Percentiles rank a stretch among this genome's conserved stretches.
Conservation (phyloP, 1,140 invertebrate genomes). For the Helicoverpa armigera region DNA sequence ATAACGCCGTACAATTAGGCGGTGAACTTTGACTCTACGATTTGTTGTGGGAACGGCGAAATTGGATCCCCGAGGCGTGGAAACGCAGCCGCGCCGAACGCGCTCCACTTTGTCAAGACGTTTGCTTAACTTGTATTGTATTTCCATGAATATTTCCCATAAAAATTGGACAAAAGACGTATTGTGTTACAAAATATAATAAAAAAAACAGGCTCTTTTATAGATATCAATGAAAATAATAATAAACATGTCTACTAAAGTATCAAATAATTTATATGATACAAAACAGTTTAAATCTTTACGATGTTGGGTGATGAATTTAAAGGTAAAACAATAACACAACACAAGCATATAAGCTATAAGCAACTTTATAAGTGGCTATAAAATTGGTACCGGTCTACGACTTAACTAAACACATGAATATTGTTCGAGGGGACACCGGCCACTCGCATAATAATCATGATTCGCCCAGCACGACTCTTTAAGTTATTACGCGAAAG, state of each 20-base stretch:
- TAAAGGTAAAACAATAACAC: constrained; percentile 51
- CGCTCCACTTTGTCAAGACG: constrained; percentile 29
- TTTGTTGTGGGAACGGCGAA: constrained; percentile 81
- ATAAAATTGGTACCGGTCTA: constrained; percentile 57
- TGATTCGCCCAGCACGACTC: constrained; percentile 77
- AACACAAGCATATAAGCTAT: constrained; percentile 29
- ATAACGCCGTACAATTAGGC: constrained; percentile 81
- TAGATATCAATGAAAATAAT: constrained; percentile 49
- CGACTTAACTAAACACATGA: constrained; percentile 66
- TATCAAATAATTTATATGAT: constrained; percentile 49
- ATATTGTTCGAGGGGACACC: constrained; percentile 66
- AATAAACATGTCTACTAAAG: constrained; percentile 50
- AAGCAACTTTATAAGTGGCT: constrained; percentile 47
- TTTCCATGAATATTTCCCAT: constrained; percentile 32
- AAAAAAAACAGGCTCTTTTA: constrained; percentile 44
- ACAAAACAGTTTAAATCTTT: constrained; percentile 52
- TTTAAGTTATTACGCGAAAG: constrained; percentile 72
- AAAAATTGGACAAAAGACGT: constrained; percentile 25
- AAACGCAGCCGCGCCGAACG: constrained; percentile 40
- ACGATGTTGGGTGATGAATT: constrained; percentile 49
- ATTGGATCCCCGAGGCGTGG: constrained; percentile 64
- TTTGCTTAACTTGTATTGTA: constrained; percentile 18
- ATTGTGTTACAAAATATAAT: constrained; percentile 42
- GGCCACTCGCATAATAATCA: constrained; percentile 75
- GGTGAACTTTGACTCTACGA: constrained; percentile 79